Percentiles rank a stretch among this genome's conserved stretches.
Evolutionary conservation across 2,888 invertebrate species (phyloP).

Genomic region (Pandemis heparana): DNA sequence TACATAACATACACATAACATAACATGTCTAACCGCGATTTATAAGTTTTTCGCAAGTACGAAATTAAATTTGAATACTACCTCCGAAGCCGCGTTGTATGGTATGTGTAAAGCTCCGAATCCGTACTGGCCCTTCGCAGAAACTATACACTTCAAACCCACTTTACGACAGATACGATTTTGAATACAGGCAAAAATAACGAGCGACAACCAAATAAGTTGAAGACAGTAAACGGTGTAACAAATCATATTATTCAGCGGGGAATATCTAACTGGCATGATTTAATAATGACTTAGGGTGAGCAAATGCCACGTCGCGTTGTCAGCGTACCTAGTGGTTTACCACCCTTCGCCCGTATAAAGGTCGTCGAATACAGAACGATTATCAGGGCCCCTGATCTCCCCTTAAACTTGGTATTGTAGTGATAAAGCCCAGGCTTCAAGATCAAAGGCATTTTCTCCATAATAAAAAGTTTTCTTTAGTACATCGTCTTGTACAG

Average conservation of each 20-base stretch:
- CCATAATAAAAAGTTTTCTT: neutral
- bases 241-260: neutral
- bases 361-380: constrained; percentile 24
- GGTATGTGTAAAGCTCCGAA: too few species aligned
- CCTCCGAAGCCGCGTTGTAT: too few species aligned
- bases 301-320: constrained; percentile 29
- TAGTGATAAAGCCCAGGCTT: constrained; percentile 1
- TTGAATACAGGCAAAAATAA: too few species aligned
- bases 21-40: too few species aligned
- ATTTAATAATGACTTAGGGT: constrained; percentile 14
- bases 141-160: too few species aligned
- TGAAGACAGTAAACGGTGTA: neutral
- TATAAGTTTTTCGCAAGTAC: too few species aligned
- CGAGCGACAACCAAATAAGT: neutral
- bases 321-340: constrained; percentile 21
- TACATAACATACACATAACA: too few species aligned
- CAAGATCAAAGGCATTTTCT: constrained; percentile 4
- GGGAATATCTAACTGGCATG: constrained; percentile 11
- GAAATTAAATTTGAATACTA: too few species aligned
- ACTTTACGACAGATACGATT: too few species aligned
- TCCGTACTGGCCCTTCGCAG: too few species aligned
- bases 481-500: neutral
- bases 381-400: constrained; percentile 29
- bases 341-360: constrained; percentile 34
- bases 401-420: constrained; percentile 14